phyloP scores from a whole-genome alignment of 2,113 vertebrate species.

The Caranx ignobilis region DNA sequence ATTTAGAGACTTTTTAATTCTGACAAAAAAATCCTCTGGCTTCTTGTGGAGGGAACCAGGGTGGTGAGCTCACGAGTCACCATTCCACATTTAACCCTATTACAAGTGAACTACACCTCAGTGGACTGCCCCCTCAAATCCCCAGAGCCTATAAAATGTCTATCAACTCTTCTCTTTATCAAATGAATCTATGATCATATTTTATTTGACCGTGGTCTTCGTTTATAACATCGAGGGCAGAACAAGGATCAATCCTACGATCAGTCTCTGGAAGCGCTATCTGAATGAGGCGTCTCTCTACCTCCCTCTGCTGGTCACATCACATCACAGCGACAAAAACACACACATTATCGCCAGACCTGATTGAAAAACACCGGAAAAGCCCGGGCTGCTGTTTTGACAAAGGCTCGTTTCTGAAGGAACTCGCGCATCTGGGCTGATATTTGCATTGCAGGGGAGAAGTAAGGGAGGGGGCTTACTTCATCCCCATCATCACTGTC shows the following conservation, averaged over 20 bases:
- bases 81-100: neutral
- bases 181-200: neutral
- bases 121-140: neutral
- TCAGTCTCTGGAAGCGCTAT: no score
- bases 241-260: neutral
- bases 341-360: neutral
- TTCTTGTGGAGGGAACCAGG: no score
- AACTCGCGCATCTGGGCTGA: neutral
- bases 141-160: neutral
- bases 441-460: neutral
- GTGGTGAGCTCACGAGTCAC: no score
- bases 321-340: neutral
- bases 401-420: neutral
- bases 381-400: neutral
- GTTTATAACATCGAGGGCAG: neutral
- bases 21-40: no score
- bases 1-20: no score
- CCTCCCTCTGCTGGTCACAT: slow-evolving; percentile 58
- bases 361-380: neutral
- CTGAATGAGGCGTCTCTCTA: slow-evolving; percentile 16
- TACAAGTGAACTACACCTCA: neutral
- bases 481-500: neutral
- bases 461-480: neutral
- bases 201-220: neutral
- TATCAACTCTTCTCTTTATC: neutral